These are phyloP conservation scores for Anoplopoma fimbria DNA, from an alignment of 2,113 vertebrate species.

Conservation along the genomic window DNA sequence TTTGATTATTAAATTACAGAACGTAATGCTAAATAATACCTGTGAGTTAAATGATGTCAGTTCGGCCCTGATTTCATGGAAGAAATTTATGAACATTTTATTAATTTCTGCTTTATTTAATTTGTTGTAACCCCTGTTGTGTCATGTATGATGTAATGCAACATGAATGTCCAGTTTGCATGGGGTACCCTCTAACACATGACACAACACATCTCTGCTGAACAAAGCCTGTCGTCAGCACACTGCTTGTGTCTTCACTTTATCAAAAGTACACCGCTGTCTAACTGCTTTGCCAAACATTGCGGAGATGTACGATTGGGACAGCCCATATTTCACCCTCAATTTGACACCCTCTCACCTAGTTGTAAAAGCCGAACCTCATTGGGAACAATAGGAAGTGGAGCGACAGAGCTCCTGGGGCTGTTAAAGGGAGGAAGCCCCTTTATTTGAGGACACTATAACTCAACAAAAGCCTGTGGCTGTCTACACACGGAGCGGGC, in stretches of 20 bases:
- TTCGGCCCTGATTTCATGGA: background rate
- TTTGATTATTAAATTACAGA: slow-evolving; percentile 53
- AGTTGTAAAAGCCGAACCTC: slow-evolving; percentile 82
- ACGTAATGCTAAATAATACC: slow-evolving; percentile 18
- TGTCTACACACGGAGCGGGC: slow-evolving; percentile 75
- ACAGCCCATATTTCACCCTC: slow-evolving; percentile 74
- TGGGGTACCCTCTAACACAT: slow-evolving; percentile 4
- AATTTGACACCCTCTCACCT: slow-evolving; percentile 80
- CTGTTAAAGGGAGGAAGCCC: slow-evolving; percentile 83
- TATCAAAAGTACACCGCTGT: slow-evolving; percentile 19
- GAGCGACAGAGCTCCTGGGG: slow-evolving; percentile 74
- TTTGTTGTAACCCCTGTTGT: slow-evolving; percentile 14
- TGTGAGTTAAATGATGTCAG: slow-evolving; percentile 22
- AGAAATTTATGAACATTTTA: background rate
- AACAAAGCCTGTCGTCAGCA: slow-evolving; percentile 4
- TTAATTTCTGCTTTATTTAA: slow-evolving; percentile 19
- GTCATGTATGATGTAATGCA: slow-evolving; percentile 21
- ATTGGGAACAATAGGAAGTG: slow-evolving; percentile 81
- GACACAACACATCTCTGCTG: slow-evolving; percentile 4
- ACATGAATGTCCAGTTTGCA: slow-evolving; percentile 3
- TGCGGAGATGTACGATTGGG: slow-evolving; percentile 40
- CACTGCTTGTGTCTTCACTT: slow-evolving; percentile 16
- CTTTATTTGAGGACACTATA: slow-evolving; percentile 83
- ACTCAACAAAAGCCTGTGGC: slow-evolving; percentile 83
- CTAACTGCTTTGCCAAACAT: slow-evolving; percentile 53